Conservation (phyloP, 2,113 vertebrate genomes). For the Oryzias celebensis region DNA sequence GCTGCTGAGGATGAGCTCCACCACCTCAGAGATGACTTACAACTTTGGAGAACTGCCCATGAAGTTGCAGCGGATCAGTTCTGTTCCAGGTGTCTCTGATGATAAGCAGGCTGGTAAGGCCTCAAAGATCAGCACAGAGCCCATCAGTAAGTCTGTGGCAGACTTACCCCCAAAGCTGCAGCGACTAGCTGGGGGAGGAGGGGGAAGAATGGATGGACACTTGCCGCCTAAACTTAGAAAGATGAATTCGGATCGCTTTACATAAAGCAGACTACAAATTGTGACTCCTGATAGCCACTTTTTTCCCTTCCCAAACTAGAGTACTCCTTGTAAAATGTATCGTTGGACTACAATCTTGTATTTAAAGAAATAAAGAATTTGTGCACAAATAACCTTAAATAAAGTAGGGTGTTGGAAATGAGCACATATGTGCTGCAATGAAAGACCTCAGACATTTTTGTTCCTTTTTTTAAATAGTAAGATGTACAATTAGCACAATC, state of each 20-base stretch:
- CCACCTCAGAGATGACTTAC: conserved; percentile 97
- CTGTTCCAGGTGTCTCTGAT: conserved; percentile 94
- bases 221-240: conserved; percentile 96
- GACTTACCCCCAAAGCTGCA: conserved; percentile 98
- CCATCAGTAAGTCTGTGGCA: conserved; percentile 95
- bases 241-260: conserved; percentile 98
- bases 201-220: conserved; percentile 89
- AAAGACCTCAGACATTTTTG: conserved; percentile 65
- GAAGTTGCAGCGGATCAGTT: conserved; percentile 99
- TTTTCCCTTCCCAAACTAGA: conserved; percentile 39
- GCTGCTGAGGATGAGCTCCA: conserved; percentile 97
- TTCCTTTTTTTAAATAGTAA: conserved; percentile 62
- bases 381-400: conserved; percentile 71
- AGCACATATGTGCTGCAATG: conserved; percentile 73
- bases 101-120: conserved; percentile 89
- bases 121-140: conserved; percentile 87
- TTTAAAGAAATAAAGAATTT: conserved; percentile 65
- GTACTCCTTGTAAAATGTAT: conserved; percentile 69
- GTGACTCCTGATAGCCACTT: conserved; percentile 50
- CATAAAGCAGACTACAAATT: conserved; percentile 76
- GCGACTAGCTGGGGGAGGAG: conserved; percentile 86
- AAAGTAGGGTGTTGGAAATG: conserved; percentile 65
- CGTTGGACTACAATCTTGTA: conserved; percentile 75
- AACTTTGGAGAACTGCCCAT: conserved; percentile 95
- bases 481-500: conserved; percentile 78